These are phyloP conservation scores for Thymallus thymallus DNA, from an alignment of 2,113 vertebrate species.

Conservation along the genomic window DNA sequence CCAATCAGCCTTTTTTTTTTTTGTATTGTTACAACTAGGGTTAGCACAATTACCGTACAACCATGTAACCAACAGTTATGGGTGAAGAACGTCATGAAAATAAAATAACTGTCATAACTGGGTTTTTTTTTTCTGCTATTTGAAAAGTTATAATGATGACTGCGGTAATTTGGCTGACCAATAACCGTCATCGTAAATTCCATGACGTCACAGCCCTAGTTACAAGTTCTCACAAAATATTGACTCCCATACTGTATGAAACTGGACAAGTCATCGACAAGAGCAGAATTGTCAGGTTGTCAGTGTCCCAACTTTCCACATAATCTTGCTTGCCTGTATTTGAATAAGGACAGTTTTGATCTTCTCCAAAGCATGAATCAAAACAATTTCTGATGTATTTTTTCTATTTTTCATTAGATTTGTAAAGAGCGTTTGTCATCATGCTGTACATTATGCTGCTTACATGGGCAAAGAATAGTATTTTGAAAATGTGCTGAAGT, in stretches of 20 bases:
- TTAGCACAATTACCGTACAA: too few relatives aligned
- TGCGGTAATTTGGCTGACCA: too few relatives aligned
- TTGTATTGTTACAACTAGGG: slow-evolving; percentile 7
- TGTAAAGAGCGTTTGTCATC: slow-evolving; percentile 8
- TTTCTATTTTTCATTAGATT: slow-evolving; percentile 21
- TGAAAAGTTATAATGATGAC: too few relatives aligned
- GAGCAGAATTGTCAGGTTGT: neutral
- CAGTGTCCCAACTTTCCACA: neutral
- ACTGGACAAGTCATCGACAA: neutral
- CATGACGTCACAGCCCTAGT: too few relatives aligned
- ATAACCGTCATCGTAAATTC: too few relatives aligned
- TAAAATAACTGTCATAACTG: too few relatives aligned
- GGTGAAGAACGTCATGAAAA: too few relatives aligned
- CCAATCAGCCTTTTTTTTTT: neutral
- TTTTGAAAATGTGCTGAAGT: slow-evolving; percentile 15
- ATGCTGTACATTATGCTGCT: slow-evolving; percentile 3
- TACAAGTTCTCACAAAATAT: neutral
- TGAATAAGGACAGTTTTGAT: neutral
- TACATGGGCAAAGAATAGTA: neutral
- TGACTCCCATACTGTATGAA: neutral
- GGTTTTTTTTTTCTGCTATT: too few relatives aligned
- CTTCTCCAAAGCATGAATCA: neutral
- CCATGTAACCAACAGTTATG: too few relatives aligned
- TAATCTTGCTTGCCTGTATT: slow-evolving; percentile 2
- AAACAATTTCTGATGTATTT: neutral